Percentiles rank a stretch among this genome's conserved stretches.
These are phyloP conservation scores for Lydus trimaculatus DNA, from an alignment of 2,888 invertebrate genomes.

Conservation along the genomic window DNA sequence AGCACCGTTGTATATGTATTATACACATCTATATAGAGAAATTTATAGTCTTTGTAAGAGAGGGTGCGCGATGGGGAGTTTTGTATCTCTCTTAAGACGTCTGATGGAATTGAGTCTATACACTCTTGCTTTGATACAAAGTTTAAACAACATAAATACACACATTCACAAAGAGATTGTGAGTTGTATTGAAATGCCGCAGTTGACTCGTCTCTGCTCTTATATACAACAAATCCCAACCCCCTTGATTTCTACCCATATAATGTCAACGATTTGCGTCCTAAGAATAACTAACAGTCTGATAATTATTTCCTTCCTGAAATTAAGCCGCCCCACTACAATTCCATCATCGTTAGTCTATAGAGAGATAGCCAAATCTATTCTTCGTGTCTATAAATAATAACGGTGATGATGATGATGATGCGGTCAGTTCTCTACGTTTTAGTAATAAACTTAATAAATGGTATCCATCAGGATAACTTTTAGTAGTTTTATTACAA, in stretches of 20 bases:
- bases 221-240: not conserved
- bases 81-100: slow-evolving; percentile 46
- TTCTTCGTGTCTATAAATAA: slow-evolving; percentile 9
- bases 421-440: not conserved
- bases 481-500: slow-evolving; percentile 50
- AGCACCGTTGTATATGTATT: slow-evolving; percentile 16
- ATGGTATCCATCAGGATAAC: slow-evolving; percentile 50
- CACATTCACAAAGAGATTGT: slow-evolving; percentile 48
- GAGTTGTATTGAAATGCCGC: slow-evolving; percentile 31
- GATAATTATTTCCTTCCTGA: slow-evolving; percentile 31
- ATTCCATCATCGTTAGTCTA: not conserved
- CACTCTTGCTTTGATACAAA: slow-evolving; percentile 46
- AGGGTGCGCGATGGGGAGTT: slow-evolving; percentile 15
- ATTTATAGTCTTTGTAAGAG: slow-evolving; percentile 16
- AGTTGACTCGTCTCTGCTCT: not conserved
- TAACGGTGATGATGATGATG: slow-evolving; percentile 23
- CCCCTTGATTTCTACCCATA: slow-evolving; percentile 14
- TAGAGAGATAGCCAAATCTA: slow-evolving; percentile 11
- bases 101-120: slow-evolving; percentile 48
- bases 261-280: slow-evolving; percentile 3
- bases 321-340: slow-evolving; percentile 24
- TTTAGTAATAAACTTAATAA: slow-evolving; percentile 43
- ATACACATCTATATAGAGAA: not conserved
- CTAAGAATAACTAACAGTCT: slow-evolving; percentile 17
- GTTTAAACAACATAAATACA: slow-evolving; percentile 52